Base-by-base conservation (phyloP, 2,113 vertebrate genomes). In the Melanostigma gelatinosum region DNA sequence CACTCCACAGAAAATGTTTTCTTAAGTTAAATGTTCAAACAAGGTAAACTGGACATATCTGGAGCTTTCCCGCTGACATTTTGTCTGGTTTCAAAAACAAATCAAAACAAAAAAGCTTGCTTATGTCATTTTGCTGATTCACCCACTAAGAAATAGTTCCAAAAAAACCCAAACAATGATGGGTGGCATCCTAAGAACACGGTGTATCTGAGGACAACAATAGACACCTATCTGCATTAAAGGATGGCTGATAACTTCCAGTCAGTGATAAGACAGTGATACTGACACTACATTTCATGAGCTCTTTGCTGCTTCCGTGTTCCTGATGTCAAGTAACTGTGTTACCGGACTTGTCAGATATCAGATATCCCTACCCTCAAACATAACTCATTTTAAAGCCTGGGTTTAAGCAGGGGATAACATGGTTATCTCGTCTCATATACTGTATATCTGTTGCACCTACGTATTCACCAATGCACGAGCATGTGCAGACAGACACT, bases 341-440 rank as follows among this genome's bases (percentile, higher is more conserved):
- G 71, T 88, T 79, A 85, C 40, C 50, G 57, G 63, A 75, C 77
- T 69, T 88, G 87, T 89, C 83, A 83, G 80, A 77, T 81, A 87
- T 77, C 70, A 83, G 82, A 80, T 88, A 85, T 73, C 81, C 5
- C 0, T 12, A 4, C 76, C 44, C 78, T 87, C 84, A 77, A 84
- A 77, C 76, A 69, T 88, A 87, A 88, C 84, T 87, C 65, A 52
- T 63, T 89, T 91, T 85, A 85, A 85, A 89, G 79, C 63, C 77
- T 27, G 61, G 15, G 63, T 77, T 81, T 80, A 85, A 85, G 72
- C 58, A 50, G 38, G 46, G 71, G 80, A 62, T 77, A 90, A 89
- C 34, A 10, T 18, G 32, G 75, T 89, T 88, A 91, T 90, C 84
- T 80, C 8, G 72, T 60, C 77, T 70, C 52, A 57, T 67, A n/a